Evolutionary conservation across 1,140 invertebrate genomes (phyloP), one percentile per base, ranked within the genome.

Genomic region (Sminthurides bifidus): DNA sequence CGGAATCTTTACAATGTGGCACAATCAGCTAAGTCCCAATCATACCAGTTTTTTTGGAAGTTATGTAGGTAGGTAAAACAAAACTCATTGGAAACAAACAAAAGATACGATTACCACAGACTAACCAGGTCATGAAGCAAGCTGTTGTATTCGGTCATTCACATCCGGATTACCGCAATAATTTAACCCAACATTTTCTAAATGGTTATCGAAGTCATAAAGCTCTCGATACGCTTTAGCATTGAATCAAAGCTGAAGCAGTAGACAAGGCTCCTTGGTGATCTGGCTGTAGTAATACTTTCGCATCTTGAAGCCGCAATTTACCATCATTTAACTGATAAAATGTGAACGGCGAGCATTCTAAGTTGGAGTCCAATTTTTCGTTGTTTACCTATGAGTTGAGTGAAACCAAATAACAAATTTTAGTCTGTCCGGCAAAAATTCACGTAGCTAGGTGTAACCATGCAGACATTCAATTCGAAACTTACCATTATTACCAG

Each of bases 151-250:
- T 31, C 69, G 71, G 56, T 75, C 65, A 67, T 83, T 82, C 27
- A 88, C 70, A 33, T 76, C 71, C 17, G 71, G 66, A 72, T 93
- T 94, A 59, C 76, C 79, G 87, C 87, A 92, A 31, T 57, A 64
- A 69, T 91, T 84, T 44, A 81, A 73, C 19, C 78, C 72, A 15
- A 87, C 77, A 68, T 92, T 81, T 71, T 93, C 88, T 51, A 92
- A 72, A 73, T 92, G 87, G 72, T 91, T 90, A 70, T 94, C 90
- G 73, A 92, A 94, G 72, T 93, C 89, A 10, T 85, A 71, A 2
- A 93, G 70, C 61, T 83, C 75, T 54, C 81, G 78, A 66, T 83
- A 82, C 0, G 78, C 77, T 26, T 80, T 76, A 15, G 75, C 68
- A n/a, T 63, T 83, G 80, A 17, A 90, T 67, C 30, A 92, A 71